Conservation (phyloP, 2,888 invertebrate genomes). For the Drosophila mulleri region DNA sequence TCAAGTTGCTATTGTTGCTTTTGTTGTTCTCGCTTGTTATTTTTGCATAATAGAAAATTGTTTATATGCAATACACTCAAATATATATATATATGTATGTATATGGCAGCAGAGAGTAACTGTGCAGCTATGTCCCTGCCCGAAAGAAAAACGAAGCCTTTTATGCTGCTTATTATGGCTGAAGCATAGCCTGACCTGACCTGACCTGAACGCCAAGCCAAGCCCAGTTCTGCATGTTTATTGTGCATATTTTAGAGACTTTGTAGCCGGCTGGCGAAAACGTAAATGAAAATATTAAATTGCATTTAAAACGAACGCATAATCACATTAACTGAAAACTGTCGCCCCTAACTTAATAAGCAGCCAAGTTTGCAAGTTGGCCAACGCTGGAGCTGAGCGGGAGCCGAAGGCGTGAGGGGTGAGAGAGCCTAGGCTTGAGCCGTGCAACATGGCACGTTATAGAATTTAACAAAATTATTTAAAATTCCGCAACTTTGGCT, state of each 20-base stretch:
- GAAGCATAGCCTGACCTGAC: slow-evolving; percentile 35
- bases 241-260: slow-evolving; percentile 51
- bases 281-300: slow-evolving; percentile 12
- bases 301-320: slow-evolving; percentile 60
- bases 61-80: slow-evolving; percentile 54
- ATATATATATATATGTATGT: slow-evolving; percentile 5
- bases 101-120: slow-evolving; percentile 13
- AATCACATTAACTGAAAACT: slow-evolving; percentile 73
- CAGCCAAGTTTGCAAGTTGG: slow-evolving; percentile 58
- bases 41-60: slow-evolving; percentile 78
- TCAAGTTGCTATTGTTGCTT: slow-evolving; percentile 39
- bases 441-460: slow-evolving; percentile 68
- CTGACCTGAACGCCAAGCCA: not conserved
- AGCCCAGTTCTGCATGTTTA: slow-evolving; percentile 42
- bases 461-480: slow-evolving; percentile 78
- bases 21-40: slow-evolving; percentile 68
- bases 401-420: not conserved
- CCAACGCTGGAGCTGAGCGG: not conserved
- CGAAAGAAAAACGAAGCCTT: slow-evolving; percentile 46
- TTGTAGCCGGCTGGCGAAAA: not conserved
- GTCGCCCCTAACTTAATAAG: slow-evolving; percentile 73
- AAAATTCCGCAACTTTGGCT: slow-evolving; percentile 71
- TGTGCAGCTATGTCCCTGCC: slow-evolving; percentile 36
- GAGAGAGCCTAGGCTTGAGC: slow-evolving; percentile 11
- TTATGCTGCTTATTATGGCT: slow-evolving; percentile 72